Evolutionary conservation across 2,888 invertebrate genomes (phyloP), one percentile per base, ranked within the genome.

Genomic region (Tetheella fluctuosa): DNA sequence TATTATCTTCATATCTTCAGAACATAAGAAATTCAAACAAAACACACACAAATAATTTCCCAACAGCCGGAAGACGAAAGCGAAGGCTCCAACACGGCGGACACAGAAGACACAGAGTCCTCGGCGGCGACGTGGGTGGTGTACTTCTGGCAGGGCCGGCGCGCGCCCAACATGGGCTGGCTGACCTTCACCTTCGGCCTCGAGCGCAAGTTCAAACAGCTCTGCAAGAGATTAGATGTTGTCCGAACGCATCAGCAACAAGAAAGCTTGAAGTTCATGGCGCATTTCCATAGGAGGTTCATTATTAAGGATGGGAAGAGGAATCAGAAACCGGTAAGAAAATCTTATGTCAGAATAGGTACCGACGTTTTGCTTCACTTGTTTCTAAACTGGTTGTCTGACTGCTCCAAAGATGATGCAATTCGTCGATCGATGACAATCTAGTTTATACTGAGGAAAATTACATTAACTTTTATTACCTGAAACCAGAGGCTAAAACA

Each of bases 141-240:
- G n/a, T 99, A 99, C 91, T 99, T 99, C 94, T 99, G 99, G 99
- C 99, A 99, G 91, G 99, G 99, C 0, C 94, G 97, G 58, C 97
- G 98, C 81, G 99, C 99, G 2, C 96, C 97, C 65, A 99, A 99
- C 90, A 99, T 99, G 99, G 99, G 99, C 62, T 99, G 99, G 99
- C 94, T 99, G 0, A 99, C 98, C 0, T 99, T 99, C 90, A 99
- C 99, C 0, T 99, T 99, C 91, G 98, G 98, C 77, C 94, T 93
- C 15, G 92, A 93, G 80, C 70, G 91, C 58, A 93, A 92, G 81
- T 93, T 93, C 84, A 92, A 92, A 60, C 87, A 89, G 74, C 83
- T 89, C 12, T 91, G 91, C 74, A 76, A 81, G 58, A 71, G 86
- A 0, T 79, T 93, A 0, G 99, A 99, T 89, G 99, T 99, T 0